Percentiles rank a stretch among this genome's conserved stretches.
Conservation (phyloP, 2,888 invertebrate species). For the Cacoxenus indagator region DNA sequence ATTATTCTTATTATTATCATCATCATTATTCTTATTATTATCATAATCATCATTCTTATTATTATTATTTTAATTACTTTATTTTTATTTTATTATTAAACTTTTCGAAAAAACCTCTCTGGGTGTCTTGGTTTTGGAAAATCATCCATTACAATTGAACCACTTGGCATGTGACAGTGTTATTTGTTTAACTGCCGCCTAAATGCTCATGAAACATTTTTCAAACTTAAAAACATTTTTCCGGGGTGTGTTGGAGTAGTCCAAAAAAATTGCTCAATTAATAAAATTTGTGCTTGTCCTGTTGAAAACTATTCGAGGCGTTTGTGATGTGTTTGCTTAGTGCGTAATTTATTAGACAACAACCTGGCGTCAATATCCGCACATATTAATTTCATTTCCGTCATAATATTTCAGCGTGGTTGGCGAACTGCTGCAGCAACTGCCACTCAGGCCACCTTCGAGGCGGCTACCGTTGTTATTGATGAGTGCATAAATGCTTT, state of each 20-base stretch:
- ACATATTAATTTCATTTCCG: conserved; percentile 15
- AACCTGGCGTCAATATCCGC: conserved; percentile 23
- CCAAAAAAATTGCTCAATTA: conserved; percentile 15
- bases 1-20: no score
- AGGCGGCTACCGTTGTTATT: neutral
- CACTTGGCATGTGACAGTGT: neutral
- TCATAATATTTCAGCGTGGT: neutral
- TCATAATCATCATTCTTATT: no score
- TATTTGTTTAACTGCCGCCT: neutral
- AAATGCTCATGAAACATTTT: neutral
- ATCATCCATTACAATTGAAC: no score
- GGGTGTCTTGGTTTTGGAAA: no score
- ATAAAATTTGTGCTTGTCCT: conserved; percentile 2
- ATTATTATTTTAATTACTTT: no score
- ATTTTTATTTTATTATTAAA: no score
- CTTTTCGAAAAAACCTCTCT: no score
- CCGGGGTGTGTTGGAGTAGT: neutral
- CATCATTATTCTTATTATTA: no score
- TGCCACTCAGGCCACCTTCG: neutral
- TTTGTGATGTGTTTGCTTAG: neutral
- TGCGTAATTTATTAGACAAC: conserved; percentile 21
- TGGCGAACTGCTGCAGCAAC: no score
- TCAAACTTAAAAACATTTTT: neutral
- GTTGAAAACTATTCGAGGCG: neutral
- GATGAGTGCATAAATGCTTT: conserved; percentile 10